Percentiles rank a stretch among this genome's conserved stretches.
Conservation (phyloP, 2,888 invertebrate genomes). For the Criorhina ranunculi region DNA sequence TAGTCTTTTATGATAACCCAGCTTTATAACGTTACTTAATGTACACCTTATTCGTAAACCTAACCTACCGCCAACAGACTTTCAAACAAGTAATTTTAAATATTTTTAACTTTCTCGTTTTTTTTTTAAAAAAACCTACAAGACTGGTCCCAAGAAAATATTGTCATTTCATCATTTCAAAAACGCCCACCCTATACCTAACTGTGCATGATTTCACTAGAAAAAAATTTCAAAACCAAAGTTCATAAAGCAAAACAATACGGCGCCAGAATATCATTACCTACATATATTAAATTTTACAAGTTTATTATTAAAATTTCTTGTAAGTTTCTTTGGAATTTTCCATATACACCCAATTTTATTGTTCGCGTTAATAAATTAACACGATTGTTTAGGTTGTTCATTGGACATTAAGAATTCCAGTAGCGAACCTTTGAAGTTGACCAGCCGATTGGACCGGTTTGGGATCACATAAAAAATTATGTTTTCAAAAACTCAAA, state of each 20-base stretch:
- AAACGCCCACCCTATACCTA: background rate
- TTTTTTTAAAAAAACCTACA: too few species aligned
- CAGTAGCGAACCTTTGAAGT: constrained; percentile 44
- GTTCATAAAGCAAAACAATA: constrained; percentile 4
- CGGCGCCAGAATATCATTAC: constrained; percentile 52
- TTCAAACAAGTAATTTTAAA: too few species aligned
- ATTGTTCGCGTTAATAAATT: constrained; percentile 38
- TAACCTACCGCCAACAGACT: too few species aligned
- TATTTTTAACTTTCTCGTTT: too few species aligned
- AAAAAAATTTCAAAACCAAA: constrained; percentile 10
- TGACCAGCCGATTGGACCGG: constrained; percentile 30
- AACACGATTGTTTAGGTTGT: constrained; percentile 44
- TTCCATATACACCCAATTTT: constrained; percentile 54
- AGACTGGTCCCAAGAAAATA: too few species aligned
- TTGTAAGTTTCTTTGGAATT: constrained; percentile 18
- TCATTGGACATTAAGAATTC: constrained; percentile 43
- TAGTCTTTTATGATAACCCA: too few species aligned
- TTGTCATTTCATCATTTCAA: background rate
- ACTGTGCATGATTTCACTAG: too few species aligned
- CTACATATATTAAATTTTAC: constrained; percentile 1
- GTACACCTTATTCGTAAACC: too few species aligned
- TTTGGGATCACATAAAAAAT: constrained; percentile 22
- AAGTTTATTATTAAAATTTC: constrained; percentile 35
- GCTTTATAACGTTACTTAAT: too few species aligned
- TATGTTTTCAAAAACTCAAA: constrained; percentile 1